phyloP scores from a whole-genome alignment of 2,888 invertebrate species.

The Hypercompe scribonia region DNA sequence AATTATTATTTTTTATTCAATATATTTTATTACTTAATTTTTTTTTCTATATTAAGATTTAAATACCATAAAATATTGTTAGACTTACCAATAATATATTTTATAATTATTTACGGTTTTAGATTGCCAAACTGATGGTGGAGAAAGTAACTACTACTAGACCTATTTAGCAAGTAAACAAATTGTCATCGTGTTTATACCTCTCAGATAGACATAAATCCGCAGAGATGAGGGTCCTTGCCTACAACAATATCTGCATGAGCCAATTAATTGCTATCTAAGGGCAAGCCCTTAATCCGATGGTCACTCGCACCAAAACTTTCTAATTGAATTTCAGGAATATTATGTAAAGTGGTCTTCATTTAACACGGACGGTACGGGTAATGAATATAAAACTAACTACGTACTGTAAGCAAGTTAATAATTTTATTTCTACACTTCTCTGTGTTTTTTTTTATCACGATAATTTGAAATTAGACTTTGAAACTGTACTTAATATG shows the following conservation, averaged over 20 bases:
- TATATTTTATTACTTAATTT: too few species aligned
- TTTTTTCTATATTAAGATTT: too few species aligned
- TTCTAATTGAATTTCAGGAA: constrained; percentile 61
- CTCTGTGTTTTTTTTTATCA: neutral
- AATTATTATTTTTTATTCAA: too few species aligned
- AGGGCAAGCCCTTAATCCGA: constrained; percentile 78
- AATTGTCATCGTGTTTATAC: constrained; percentile 53
- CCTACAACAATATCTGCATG: constrained; percentile 79
- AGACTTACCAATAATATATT: neutral
- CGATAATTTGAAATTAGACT: neutral
- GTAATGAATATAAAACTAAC: constrained; percentile 6
- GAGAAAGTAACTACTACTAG: neutral
- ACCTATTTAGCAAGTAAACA: constrained; percentile 28
- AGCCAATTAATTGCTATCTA: constrained; percentile 83
- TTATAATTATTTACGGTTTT: neutral
- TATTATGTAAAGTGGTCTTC: constrained; percentile 65
- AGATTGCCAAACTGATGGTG: neutral
- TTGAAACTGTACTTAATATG: neutral
- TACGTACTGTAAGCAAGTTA: neutral
- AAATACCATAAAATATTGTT: too few species aligned
- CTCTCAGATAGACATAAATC: constrained; percentile 73
- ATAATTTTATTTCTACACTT: neutral
- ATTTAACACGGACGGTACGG: constrained; percentile 41
- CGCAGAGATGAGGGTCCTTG: constrained; percentile 76
- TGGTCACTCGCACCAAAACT: constrained; percentile 81